Evolutionary conservation across 2,113 vertebrate species (phyloP), one percentile per base, ranked within the genome.

Genomic region (Melanostigma gelatinosum): DNA sequence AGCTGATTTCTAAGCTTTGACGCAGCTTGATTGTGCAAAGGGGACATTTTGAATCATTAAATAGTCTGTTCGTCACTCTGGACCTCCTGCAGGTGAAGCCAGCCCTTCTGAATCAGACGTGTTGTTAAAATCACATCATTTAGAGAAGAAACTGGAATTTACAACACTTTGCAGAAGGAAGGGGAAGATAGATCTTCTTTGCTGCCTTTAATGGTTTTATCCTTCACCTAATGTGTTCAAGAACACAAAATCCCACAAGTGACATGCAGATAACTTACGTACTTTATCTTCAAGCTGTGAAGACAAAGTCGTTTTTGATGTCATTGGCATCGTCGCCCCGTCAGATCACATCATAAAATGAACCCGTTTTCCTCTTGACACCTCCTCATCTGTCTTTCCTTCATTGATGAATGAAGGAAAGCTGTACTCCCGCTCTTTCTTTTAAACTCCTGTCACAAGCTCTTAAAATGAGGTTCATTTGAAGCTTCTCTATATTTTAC

Each of bases 391-490:
- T 22, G 48, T 67, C 46, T 44, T 11, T 52, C 27, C 29, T 77
- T 80, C 71, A 77, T 65, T 68, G 62, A 55, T 61, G 61, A n/a
- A 63, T 65, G 55, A 52, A 76, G 80, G 82, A 86, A 61, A 0
- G 15, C 62, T 22, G 72, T 11, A 18, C 64, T 65, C 71, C 48
- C 62, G 62, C 64, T 71, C 9, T 11, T n/a, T 72, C 11, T 55
- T 82, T 48, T 46, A 9, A 79, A 73, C 61, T 69, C 58, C 38
- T 22, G 18, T 82, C 84, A 82, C 71, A 70, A 57, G 69, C 78
- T 55, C 50, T 52, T 15, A 52, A 55, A 87, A 81, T 13, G 77
- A 88, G 73, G 73, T 79, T 76, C 57, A 60, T 60, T 50, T 80
- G 77, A 81, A 36, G 40, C 11, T 64, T 0, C 10, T 16, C 44